Conservation (phyloP, 1,140 invertebrate species). For the Drosophila oshimai region DNA sequence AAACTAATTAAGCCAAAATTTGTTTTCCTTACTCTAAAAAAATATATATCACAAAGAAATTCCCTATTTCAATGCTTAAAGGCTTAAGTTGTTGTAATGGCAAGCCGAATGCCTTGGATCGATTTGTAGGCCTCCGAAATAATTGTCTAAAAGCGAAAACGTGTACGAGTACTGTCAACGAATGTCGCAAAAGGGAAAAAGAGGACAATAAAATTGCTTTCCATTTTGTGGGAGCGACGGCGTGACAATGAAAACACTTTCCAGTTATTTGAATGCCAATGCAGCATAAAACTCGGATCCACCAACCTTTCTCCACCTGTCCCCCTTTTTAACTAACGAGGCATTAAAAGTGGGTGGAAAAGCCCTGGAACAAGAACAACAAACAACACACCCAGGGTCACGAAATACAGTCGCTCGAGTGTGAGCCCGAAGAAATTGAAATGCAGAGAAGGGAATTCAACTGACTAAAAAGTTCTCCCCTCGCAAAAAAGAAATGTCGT, state of each 20-base stretch:
- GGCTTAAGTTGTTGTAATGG: conserved; percentile 2
- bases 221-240: conserved; percentile 41
- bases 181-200: conserved; percentile 43
- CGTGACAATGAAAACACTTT: conserved; percentile 42
- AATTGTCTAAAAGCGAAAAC: conserved; percentile 59
- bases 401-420: conserved; percentile 26
- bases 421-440: conserved; percentile 32
- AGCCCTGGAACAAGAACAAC: conserved; percentile 41
- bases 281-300: conserved; percentile 42
- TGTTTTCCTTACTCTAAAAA: too few relatives aligned
- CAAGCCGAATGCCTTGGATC: conserved; percentile 20
- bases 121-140: conserved; percentile 41
- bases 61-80: not conserved
- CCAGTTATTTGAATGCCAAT: conserved; percentile 52
- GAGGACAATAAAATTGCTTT: conserved; percentile 52
- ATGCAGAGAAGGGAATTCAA: conserved; percentile 5
- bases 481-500: not conserved
- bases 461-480: not conserved
- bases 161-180: conserved; percentile 38
- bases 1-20: too few relatives aligned
- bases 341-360: conserved; percentile 19
- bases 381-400: conserved; percentile 41
- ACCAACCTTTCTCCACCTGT: not conserved
- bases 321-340: conserved; percentile 5
- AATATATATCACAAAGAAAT: not conserved